Evolutionary conservation across 2,888 invertebrate genomes (phyloP).

Genomic region (Fragum fragum): DNA sequence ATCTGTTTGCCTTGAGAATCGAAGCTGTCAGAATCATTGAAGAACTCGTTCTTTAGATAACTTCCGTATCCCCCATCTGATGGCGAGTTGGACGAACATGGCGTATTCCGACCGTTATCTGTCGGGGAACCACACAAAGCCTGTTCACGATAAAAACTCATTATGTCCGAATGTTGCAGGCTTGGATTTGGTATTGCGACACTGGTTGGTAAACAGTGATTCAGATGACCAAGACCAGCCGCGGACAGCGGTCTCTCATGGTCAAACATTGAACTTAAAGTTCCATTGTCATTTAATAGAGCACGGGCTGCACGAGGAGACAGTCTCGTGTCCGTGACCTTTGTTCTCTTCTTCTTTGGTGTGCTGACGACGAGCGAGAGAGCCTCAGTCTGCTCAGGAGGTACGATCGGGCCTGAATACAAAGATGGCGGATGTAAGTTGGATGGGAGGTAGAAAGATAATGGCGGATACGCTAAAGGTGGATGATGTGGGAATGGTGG

Average conservation of each 20-base stretch:
- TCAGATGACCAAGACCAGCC: constrained; percentile 92
- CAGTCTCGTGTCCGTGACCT: constrained; percentile 91
- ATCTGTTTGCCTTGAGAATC: constrained; percentile 72
- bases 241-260: constrained; percentile 64
- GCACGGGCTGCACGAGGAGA: constrained; percentile 85
- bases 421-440: constrained; percentile 76
- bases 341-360: constrained; percentile 98
- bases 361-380: constrained; percentile 96
- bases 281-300: constrained; percentile 81
- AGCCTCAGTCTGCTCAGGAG: constrained; percentile 90
- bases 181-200: constrained; percentile 99
- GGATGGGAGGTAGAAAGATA: constrained; percentile 89
- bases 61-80: constrained; percentile 64
- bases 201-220: constrained; percentile 96
- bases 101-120: constrained; percentile 76
- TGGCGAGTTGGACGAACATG: constrained; percentile 78
- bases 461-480: constrained; percentile 85
- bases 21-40: constrained; percentile 70
- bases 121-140: constrained; percentile 76
- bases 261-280: constrained; percentile 69
- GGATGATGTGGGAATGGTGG: constrained; percentile 82
- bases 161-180: constrained; percentile 89
- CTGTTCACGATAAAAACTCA: constrained; percentile 87
- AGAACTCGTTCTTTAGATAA: constrained; percentile 73
- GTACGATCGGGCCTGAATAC: constrained; percentile 70